Base-by-base conservation (phyloP, 2,888 invertebrate species). In the Liodrosophila aerea region DNA sequence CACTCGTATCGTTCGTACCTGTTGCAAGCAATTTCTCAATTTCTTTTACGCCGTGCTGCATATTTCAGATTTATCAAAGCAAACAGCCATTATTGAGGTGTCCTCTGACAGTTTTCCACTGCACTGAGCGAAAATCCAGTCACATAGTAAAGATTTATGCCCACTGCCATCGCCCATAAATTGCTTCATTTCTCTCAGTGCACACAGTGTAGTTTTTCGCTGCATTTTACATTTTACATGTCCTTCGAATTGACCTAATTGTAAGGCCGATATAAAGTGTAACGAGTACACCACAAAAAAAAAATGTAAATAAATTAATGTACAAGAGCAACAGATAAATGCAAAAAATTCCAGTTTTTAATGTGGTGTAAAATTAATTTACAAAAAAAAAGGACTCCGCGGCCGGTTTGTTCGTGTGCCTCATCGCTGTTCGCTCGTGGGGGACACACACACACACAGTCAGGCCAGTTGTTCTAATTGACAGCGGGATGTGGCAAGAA, bases 401-500 rank as follows among this genome's bases (percentile, higher is more conserved):
- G n/a, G n/a, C n/a, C n/a, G n/a, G n/a, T n/a, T n/a, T n/a, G n/a
- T n/a, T n/a, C n/a, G n/a, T n/a, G n/a, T n/a, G n/a, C n/a, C n/a
- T n/a, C n/a, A n/a, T n/a, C n/a, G n/a, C n/a, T n/a, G n/a, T n/a
- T n/a, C n/a, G n/a, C n/a, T n/a, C n/a, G n/a, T n/a, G n/a, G n/a
- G n/a, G n/a, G n/a, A n/a, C n/a, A n/a, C n/a, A n/a, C n/a, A n/a
- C n/a, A n/a, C n/a, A n/a, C n/a, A n/a, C n/a, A n/a, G n/a, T n/a
- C n/a, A n/a, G n/a, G n/a, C n/a, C 44, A 18, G 18, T 37, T 52
- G 36, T 57, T 65, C 65, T 77, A 76, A 80, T 76, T 76, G 76
- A 76, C 73, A 76, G 73, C 45, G 57, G 50, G 50, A 63, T 46
- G 65, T 67, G 56, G 50, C 56, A 76, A 53, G 68, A 80, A 67